Evolutionary conservation across 2,797 vertebrate genomes (phyloP), one percentile per base, ranked within the genome.

Genomic region (Mormyrus hasselquistii): DNA sequence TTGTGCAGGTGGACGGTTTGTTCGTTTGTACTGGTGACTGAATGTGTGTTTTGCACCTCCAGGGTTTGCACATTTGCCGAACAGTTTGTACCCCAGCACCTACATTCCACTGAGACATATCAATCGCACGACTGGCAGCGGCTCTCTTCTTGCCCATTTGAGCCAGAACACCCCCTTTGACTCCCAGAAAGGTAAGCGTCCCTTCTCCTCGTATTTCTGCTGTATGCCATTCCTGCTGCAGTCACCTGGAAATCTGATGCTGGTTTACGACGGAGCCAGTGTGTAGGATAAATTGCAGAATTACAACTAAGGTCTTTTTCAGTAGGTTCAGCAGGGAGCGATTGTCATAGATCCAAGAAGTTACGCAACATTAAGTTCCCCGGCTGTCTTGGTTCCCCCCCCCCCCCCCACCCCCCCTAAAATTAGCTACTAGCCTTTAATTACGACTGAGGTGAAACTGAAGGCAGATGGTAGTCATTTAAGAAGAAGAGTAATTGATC

Each of bases 101-200:
- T 99, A 98, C 96, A 95, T 99, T 95, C 97, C 98, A 90, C 93
- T 99, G 93, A 97, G 97, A 86, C 98, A 98, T 94, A 95, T 99
- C 12, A 98, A 99, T 85, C 95, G 97, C 88, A 95, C 97, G 7
- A 57, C 52, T 50, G 84, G 84, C 34, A n/a, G 84, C 50, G 87
- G 84, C 38, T 62, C 89, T 85, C 85, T 89, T 25, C 83, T 89
- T 0, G 38, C 89, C 85, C 96, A 98, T 89, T 95, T 99, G 93
- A 95, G 97, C 52, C 97, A 98, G 92, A 97, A 98, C 92, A 96
- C 96, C 89, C 96, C 98, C 91, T 99, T 97, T 0, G 98, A 99
- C 90, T 95, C 97, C 0, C 97, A 97, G 90, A 99, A 99, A 98
- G 98, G 98, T 99, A 91, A 96, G 97, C 93, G 0, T 12, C 22